Base-by-base conservation (phyloP, 2,113 vertebrate species). In the Corvus moneduloides region DNA sequence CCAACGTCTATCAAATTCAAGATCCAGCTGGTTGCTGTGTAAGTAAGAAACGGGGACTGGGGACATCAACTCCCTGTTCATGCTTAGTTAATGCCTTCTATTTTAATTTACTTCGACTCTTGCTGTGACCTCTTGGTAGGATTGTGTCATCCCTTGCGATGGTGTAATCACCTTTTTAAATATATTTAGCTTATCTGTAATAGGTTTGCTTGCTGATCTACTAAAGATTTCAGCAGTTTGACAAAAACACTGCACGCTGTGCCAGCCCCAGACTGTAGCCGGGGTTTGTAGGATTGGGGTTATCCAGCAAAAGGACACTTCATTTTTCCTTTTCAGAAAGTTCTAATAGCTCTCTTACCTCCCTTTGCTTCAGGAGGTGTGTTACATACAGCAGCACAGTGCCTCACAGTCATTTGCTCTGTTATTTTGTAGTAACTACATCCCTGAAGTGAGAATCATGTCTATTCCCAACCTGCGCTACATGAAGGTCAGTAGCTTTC, bases 1-100 rank as follows among this genome's bases (percentile, higher is more conserved):
- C 99, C 99, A 51, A 99, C 99, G 26, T 99, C 99, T 75, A 99
- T 99, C 95, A 99, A 99, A 98, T 99, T 99, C 97, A 99, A 99
- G 98, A 99, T 99, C 86, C 99, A 99, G 90, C 98, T 99, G 96
- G 99, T 99, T 95, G 99, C 99, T 95, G 98, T 99, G 99, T 99
- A 96, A 99, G 99, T 99, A 97, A 94, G 81, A 94, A 89, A 33
- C 0, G 16, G 76, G 43, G 16, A 20, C 1, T 64, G 41, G 24
- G n/a, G 44, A 63, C 39, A 87, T 3, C 44, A 71, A 13, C 6
- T 11, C 1, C 26, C 39, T 72, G 1, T n/a, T 43, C 7, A 2
- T 54, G 37, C 39, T 64, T 54, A 49, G 22, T 87, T 92, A 78
- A 78, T 68, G 23, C 41, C 18, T 78, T 77, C 54, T 68, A 1